Conservation (phyloP, 2,113 vertebrate genomes). For the Gavialis gangeticus region DNA sequence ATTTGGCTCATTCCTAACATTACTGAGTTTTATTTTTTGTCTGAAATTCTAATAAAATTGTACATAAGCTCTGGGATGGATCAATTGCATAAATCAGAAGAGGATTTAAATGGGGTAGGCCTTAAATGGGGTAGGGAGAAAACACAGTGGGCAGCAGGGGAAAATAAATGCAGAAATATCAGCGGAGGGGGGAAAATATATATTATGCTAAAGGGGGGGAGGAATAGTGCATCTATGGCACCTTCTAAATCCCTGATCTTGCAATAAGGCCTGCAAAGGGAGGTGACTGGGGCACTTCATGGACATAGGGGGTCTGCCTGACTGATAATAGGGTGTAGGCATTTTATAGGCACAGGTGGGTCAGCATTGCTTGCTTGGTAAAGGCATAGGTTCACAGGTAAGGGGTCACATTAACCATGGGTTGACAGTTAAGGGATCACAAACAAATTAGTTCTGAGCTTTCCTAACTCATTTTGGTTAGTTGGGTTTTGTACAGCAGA, state of each 20-base stretch:
- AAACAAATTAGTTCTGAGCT: not conserved
- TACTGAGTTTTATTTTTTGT: not conserved
- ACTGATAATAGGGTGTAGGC: not conserved
- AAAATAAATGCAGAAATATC: not conserved
- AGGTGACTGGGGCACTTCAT: not conserved
- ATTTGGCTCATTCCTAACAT: not conserved
- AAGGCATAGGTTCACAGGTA: no score
- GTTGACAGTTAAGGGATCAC: not conserved
- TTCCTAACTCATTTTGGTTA: not conserved
- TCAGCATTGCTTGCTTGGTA: not conserved
- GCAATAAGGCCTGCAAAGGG: not conserved
- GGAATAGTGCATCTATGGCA: not conserved
- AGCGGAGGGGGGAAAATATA: not conserved
- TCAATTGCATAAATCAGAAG: not conserved
- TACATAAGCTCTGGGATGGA: not conserved
- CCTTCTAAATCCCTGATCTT: not conserved
- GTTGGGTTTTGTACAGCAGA: no score
- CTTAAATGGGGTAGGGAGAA: not conserved
- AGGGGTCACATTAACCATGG: not conserved
- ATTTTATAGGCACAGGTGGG: not conserved
- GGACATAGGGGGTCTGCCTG: accelerated
- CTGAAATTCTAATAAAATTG: not conserved
- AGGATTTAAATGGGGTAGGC: not conserved
- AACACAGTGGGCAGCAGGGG: not conserved
- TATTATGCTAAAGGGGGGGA: not conserved